Conservation (phyloP, 2,797 vertebrate genomes). For the Tapirus indicus region DNA sequence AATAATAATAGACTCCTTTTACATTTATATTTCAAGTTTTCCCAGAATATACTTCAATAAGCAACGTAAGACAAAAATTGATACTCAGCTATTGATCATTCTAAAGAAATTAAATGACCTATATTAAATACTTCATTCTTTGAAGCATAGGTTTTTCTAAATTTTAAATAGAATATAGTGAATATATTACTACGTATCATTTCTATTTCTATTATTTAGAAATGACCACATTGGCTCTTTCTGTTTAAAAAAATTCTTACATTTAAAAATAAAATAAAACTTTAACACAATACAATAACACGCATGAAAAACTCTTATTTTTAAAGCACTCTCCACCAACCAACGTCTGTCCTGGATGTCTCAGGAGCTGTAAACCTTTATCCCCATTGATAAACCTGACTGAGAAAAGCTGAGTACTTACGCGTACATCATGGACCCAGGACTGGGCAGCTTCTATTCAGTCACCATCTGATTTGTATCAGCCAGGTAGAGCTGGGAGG, state of each 20-base stretch:
- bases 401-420: conserved; percentile 78
- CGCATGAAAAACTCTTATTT: background rate
- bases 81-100: background rate
- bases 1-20: conserved; percentile 1
- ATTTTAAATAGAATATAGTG: conserved; percentile 25
- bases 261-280: conserved; percentile 45
- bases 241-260: background rate
- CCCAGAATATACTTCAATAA: background rate
- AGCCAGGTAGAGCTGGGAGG: conserved; percentile 85
- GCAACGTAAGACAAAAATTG: conserved; percentile 6
- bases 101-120: background rate
- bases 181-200: background rate
- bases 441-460: conserved; percentile 65
- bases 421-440: conserved; percentile 81
- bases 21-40: conserved; percentile 30
- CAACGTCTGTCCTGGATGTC: background rate
- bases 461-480: conserved; percentile 83
- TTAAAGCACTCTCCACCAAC: background rate
- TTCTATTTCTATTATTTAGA: conserved; percentile 34
- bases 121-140: conserved; percentile 36
- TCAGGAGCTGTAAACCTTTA: background rate
- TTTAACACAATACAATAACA: conserved; percentile 10
- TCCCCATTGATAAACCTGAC: background rate
- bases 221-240: background rate
- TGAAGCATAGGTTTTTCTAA: conserved; percentile 22